phyloP scores from a whole-genome alignment of 2,113 vertebrate species.

The Struthio camelus region DNA sequence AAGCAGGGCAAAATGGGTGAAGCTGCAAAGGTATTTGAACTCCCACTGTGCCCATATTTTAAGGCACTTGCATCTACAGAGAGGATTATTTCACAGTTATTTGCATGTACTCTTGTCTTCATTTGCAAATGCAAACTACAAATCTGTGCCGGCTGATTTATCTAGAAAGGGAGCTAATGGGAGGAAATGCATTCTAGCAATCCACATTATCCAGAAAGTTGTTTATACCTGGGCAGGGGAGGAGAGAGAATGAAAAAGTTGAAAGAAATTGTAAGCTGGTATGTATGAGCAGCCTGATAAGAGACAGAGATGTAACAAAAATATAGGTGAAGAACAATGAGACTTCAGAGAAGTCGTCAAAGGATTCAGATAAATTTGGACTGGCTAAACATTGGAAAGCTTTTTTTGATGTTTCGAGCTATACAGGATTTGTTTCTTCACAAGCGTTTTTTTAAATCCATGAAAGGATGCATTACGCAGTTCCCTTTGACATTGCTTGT shows the following conservation, averaged over 20 bases:
- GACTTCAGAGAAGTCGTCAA: not conserved
- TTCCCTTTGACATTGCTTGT: not conserved
- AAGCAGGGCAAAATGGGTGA: not conserved
- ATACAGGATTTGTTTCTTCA: not conserved
- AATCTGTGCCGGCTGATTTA: not conserved
- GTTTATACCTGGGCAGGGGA: not conserved
- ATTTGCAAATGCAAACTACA: slow-evolving; percentile 1
- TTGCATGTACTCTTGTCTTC: not conserved
- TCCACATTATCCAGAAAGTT: not conserved
- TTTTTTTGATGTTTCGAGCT: not conserved
- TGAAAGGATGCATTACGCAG: not conserved
- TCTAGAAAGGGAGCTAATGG: not conserved
- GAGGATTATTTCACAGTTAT: not conserved
- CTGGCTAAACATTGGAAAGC: not conserved
- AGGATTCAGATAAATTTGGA: not conserved
- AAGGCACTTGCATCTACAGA: not conserved
- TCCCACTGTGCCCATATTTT: not conserved
- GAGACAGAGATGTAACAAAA: not conserved
- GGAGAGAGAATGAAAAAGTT: not conserved
- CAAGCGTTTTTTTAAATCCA: not conserved
- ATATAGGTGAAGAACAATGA: not conserved
- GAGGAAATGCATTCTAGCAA: not conserved
- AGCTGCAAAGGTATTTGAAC: not conserved
- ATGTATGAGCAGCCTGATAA: not conserved
- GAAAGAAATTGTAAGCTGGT: not conserved